Percentiles rank a stretch among this genome's conserved stretches.
Conservation (phyloP, 2,888 invertebrate genomes). For the Conchocele bisecta region DNA sequence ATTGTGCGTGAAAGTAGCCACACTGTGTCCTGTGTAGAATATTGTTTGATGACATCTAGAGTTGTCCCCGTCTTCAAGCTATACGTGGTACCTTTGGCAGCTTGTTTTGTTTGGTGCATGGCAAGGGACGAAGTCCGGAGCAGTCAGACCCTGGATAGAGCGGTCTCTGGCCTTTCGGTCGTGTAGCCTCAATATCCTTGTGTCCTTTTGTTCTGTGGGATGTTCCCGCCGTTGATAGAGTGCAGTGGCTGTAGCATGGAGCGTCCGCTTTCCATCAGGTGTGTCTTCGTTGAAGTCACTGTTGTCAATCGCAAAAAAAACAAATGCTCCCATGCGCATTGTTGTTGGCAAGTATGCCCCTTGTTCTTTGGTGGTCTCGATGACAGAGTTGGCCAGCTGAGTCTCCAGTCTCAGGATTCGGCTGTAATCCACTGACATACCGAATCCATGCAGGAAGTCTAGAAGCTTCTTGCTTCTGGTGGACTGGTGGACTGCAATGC, state of each 20-base stretch:
- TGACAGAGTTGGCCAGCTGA: not conserved
- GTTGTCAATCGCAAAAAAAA: conserved; percentile 13
- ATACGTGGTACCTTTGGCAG: no score
- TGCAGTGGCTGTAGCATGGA: not conserved
- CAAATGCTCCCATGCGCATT: not conserved
- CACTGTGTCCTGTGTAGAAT: no score
- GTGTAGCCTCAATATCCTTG: no score
- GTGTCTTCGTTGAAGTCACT: conserved; percentile 7
- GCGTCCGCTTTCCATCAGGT: conserved; percentile 4
- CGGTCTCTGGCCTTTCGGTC: no score
- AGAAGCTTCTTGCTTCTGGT: not conserved
- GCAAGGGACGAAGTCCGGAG: no score
- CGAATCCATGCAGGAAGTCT: not conserved
- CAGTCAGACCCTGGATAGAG: no score
- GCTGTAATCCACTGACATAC: not conserved
- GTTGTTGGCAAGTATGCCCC: not conserved
- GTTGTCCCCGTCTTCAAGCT: no score
- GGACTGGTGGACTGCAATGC: not conserved
- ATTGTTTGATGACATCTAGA: no score
- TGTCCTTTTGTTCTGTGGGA: no score
- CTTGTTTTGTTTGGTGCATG: no score
- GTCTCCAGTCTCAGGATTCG: conserved; percentile 1
- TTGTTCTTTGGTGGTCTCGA: not conserved
- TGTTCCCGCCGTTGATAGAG: not conserved
- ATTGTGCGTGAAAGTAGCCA: no score